phyloP scores from a whole-genome alignment of 2,797 vertebrate genomes.

The Pseudomugil gertrudae region DNA sequence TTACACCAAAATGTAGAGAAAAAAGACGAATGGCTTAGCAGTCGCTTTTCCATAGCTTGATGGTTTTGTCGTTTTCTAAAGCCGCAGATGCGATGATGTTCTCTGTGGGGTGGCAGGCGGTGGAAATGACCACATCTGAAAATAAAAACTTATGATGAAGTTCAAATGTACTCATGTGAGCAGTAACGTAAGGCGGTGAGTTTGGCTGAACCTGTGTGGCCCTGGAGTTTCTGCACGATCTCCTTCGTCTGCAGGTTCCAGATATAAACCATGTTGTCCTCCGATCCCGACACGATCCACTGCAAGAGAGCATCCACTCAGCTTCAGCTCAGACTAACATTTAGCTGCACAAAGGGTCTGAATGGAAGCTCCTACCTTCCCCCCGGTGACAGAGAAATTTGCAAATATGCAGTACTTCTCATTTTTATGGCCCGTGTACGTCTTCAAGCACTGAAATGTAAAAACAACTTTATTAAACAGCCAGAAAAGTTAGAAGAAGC shows the following conservation, averaged over 20 bases:
- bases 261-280: constrained; percentile 98
- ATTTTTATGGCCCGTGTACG: constrained; percentile 98
- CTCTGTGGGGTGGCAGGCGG: constrained; percentile 98
- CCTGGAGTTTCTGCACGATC: constrained; percentile 98
- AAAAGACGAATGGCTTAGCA: constrained; percentile 82
- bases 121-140: constrained; percentile 97
- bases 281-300: constrained; percentile 99
- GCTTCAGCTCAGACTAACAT: background rate
- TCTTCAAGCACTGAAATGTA: constrained; percentile 92
- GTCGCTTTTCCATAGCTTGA: constrained; percentile 99
- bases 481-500: background rate
- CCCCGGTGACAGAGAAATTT: constrained; percentile 97
- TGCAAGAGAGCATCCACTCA: constrained; percentile 50
- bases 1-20: constrained; percentile 56
- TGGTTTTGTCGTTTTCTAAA: constrained; percentile 99
- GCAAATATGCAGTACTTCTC: constrained; percentile 99
- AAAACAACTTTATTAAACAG: too few relatives aligned
- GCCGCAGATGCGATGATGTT: constrained; percentile 99
- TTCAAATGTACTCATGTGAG: background rate
- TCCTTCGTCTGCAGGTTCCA: constrained; percentile 99
- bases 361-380: constrained; percentile 84
- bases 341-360: background rate
- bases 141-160: background rate
- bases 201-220: constrained; percentile 90
- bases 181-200: background rate